A percentile compares a stretch with the other conserved stretches of the same genome.
Conservation (phyloP, 1,140 invertebrate species). For the Drosophila triauraria region DNA sequence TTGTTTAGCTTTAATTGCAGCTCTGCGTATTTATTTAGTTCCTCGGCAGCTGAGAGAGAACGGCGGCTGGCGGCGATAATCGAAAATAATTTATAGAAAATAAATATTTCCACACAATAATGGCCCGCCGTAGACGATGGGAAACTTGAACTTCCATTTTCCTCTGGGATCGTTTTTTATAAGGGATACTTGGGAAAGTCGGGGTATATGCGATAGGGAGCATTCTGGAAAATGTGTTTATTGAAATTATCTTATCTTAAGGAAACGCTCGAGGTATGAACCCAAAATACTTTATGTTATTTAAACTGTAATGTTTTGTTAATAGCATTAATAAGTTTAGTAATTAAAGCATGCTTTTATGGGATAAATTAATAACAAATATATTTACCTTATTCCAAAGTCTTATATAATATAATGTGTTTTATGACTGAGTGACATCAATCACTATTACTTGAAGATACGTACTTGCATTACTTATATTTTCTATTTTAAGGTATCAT, state of each 20-base stretch:
- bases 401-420: no score
- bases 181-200: neutral
- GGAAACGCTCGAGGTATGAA: no score
- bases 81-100: slow-evolving; percentile 83
- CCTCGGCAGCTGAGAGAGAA: neutral
- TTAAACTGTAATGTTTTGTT: no score
- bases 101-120: slow-evolving; percentile 77
- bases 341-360: no score
- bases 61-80: slow-evolving; percentile 51
- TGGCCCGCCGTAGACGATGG: slow-evolving; percentile 55
- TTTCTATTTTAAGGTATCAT: neutral
- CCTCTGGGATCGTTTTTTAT: slow-evolving; percentile 34
- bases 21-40: slow-evolving; percentile 62
- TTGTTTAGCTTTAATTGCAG: slow-evolving; percentile 79
- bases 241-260: no score
- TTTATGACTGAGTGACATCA: no score
- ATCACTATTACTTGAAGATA: no score
- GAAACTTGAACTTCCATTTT: slow-evolving; percentile 66
- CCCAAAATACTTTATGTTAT: no score
- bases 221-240: neutral
- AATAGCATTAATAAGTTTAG: no score
- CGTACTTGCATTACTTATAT: no score
- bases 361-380: no score
- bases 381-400: no score
- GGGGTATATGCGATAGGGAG: neutral